Conservation (phyloP, 2,888 invertebrate genomes). For the Callyntrura sp. region DNA sequence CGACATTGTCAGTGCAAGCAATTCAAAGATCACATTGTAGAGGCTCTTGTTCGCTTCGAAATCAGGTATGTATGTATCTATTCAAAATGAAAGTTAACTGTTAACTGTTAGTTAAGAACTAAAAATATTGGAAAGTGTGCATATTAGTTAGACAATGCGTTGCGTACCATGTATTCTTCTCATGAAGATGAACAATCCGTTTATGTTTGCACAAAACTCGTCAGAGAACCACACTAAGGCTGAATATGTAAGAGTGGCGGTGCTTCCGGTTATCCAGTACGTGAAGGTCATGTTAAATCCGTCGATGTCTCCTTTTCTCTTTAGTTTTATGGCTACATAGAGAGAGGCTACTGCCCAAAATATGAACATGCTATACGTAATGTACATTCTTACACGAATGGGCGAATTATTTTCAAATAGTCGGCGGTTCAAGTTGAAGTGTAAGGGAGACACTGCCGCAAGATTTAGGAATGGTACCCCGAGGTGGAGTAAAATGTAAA, state of each 20-base stretch:
- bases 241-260: neutral
- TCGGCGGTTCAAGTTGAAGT: neutral
- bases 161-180: constrained; percentile 38
- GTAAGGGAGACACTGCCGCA: neutral
- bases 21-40: neutral
- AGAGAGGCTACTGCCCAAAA: constrained; percentile 3
- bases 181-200: constrained; percentile 33
- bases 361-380: constrained; percentile 19
- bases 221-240: neutral
- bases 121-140: neutral
- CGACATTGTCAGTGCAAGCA: no score
- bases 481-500: constrained; percentile 14
- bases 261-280: constrained; percentile 20
- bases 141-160: no score
- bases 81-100: no score
- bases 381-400: neutral
- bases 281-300: constrained; percentile 20
- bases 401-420: neutral
- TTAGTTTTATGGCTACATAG: neutral
- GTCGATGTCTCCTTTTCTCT: constrained; percentile 19
- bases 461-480: no score
- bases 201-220: constrained; percentile 3
- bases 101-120: neutral
- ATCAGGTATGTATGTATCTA: constrained; percentile 23
- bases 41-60: constrained; percentile 29